Evolutionary conservation across 2,113 vertebrate species (phyloP).

Genomic region (Perognathus longimembris): DNA sequence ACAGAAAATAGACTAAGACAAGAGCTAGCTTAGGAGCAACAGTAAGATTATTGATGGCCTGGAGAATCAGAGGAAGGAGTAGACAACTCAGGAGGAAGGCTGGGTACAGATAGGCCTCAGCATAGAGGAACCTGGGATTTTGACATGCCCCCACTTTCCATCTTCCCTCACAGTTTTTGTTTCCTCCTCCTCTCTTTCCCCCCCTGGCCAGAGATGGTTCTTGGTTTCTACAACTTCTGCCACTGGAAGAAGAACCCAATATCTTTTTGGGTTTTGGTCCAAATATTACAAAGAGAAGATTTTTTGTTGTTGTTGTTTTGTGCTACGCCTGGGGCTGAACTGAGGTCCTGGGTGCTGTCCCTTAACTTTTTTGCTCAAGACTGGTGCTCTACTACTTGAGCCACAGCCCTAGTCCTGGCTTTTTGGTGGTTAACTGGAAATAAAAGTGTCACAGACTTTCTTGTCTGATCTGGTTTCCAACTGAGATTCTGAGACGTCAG

Average conservation of each 20-base stretch:
- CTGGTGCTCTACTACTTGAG: no score
- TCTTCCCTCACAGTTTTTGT: not conserved
- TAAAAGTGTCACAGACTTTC: no score
- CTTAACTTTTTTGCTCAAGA: no score
- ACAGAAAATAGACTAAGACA: not conserved
- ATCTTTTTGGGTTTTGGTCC: not conserved
- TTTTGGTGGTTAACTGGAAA: no score
- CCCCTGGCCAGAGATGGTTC: not conserved
- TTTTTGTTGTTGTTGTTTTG: no score
- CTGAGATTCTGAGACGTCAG: no score
- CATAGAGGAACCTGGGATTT: not conserved
- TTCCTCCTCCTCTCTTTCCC: not conserved
- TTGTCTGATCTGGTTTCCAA: no score
- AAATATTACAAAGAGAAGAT: not conserved
- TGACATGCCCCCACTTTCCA: accelerated
- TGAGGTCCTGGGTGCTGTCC: no score
- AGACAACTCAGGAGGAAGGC: not conserved
- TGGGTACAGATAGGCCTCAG: not conserved
- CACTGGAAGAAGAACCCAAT: not conserved
- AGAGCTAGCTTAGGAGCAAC: no score
- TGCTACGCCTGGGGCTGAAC: no score
- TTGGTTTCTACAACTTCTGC: not conserved
- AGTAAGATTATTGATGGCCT: no score
- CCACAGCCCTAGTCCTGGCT: no score
- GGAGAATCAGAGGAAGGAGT: not conserved